A percentile compares a stretch with the other conserved stretches of the same genome.
These are phyloP conservation scores for Electrophaes corylata DNA, from an alignment of 2,888 invertebrate species.

Conservation along the genomic window DNA sequence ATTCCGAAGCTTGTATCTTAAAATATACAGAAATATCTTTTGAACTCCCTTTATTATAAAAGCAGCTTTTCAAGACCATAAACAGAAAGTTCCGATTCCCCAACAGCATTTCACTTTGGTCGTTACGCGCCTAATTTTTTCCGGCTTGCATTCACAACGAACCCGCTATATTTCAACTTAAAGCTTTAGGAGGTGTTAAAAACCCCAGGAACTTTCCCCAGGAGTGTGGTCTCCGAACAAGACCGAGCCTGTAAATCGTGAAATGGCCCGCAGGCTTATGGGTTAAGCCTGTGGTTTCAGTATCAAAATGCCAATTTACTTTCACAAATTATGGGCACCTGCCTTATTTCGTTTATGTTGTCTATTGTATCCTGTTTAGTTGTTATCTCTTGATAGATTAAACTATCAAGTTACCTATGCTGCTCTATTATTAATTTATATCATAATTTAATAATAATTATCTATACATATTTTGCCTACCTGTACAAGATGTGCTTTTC, in stretches of 20 bases:
- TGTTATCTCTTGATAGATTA: too few species aligned
- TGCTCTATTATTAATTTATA: too few species aligned
- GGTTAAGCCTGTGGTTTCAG: constrained; percentile 12
- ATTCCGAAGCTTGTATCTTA: constrained; percentile 1
- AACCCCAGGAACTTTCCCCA: constrained; percentile 32
- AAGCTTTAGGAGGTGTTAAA: constrained; percentile 40
- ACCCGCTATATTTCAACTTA: constrained; percentile 34
- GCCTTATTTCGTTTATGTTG: too few species aligned
- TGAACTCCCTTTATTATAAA: constrained; percentile 6
- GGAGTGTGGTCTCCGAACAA: constrained; percentile 27
- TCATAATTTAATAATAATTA: too few species aligned
- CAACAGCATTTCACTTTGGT: constrained; percentile 20
- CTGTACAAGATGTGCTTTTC: too few species aligned
- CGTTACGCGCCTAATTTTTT: constrained; percentile 32
- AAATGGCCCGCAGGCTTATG: constrained; percentile 23
- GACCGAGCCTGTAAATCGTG: constrained; percentile 25
- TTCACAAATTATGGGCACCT: too few species aligned
- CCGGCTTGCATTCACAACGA: constrained; percentile 28
- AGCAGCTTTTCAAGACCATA: constrained; percentile 24
- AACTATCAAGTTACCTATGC: too few species aligned
- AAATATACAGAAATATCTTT: background rate
- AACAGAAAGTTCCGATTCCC: constrained; percentile 24
- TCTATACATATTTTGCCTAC: too few species aligned
- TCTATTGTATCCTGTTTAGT: too few species aligned
- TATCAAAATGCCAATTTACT: constrained; percentile 6